Conservation (phyloP, 1,140 invertebrate genomes). For the Eulimnadia texana region DNA sequence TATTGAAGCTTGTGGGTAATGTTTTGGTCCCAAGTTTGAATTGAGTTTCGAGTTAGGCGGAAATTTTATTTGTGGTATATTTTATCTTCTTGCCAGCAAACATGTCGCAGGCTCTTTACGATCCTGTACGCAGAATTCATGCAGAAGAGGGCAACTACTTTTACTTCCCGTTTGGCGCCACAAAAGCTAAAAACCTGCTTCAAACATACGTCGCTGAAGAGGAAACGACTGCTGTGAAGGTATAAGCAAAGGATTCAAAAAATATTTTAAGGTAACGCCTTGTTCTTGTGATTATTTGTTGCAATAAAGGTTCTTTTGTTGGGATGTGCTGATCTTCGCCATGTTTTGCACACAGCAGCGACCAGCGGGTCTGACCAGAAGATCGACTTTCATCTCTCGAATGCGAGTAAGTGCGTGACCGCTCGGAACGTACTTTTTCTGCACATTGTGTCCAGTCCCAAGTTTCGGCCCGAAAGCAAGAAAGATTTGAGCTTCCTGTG, state of each 20-base stretch:
- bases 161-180: background rate
- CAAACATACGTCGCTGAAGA: background rate
- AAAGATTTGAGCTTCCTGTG: slow-evolving; percentile 1
- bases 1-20: too few relatives aligned
- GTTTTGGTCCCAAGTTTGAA: too few relatives aligned
- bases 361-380: background rate
- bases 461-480: background rate
- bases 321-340: background rate
- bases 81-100: too few relatives aligned
- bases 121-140: background rate
- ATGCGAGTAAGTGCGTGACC: slow-evolving; percentile 5
- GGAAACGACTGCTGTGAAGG: too few relatives aligned
- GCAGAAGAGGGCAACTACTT: background rate
- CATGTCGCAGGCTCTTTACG: background rate
- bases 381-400: slow-evolving; percentile 2
- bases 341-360: background rate
- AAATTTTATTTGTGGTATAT: too few relatives aligned
- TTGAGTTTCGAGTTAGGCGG: too few relatives aligned
- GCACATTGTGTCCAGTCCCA: background rate
- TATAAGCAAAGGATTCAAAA: too few relatives aligned
- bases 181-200: background rate
- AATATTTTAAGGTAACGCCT: background rate
- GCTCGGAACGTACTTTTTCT: slow-evolving; percentile 5
- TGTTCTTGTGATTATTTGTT: background rate
- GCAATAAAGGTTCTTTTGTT: background rate